Base-by-base conservation (phyloP, 2,888 invertebrate genomes). In the Amiota mariae region DNA sequence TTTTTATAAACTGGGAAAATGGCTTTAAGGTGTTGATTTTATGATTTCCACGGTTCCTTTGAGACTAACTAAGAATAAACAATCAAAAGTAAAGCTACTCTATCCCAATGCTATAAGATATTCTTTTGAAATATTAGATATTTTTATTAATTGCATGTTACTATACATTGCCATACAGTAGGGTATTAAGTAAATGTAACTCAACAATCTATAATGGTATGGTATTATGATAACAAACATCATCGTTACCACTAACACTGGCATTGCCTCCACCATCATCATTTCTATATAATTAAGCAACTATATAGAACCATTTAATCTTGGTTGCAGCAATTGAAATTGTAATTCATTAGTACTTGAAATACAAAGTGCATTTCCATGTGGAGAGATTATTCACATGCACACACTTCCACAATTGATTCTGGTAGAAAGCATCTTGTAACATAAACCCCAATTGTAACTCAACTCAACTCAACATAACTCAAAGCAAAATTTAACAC, bases 341-440 rank as follows among this genome's bases (percentile, higher is more conserved):
- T 83, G 85, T 85, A 83, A 83, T 85, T 83, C 85, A 83, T 83
- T 83, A 83, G 83, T 85, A 80, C 82, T 85, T 85, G 85, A 81
- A 51, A 48, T 15, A 51, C 18, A 24, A 81, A 82, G 78, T 83
- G 83, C 83, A 85, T 84, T 83, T 83, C 80, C 80, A 67, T 71
- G 51, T 64, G 57, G 72, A 47, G 36, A 36, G 66, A 73, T 77
- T 77, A 77, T 76, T 76, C 72, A 4, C 36, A 36, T 36, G 36
- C 2, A 36, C 36, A 36, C 6, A 24, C 36, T 6, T 36, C 4
- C 3, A 36, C 36, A 73, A 71, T 86, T 85, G 84, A 71, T 86
- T 85, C 85, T 85, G 82, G 80, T 86, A 79, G 77, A 85, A 82
- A 84, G 87, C 81, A 81, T 80, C 74, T 77, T 48, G 47, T 48